These are phyloP conservation scores for Chaenocephalus aceratus DNA, from an alignment of 2,113 vertebrate genomes.

Conservation along the genomic window DNA sequence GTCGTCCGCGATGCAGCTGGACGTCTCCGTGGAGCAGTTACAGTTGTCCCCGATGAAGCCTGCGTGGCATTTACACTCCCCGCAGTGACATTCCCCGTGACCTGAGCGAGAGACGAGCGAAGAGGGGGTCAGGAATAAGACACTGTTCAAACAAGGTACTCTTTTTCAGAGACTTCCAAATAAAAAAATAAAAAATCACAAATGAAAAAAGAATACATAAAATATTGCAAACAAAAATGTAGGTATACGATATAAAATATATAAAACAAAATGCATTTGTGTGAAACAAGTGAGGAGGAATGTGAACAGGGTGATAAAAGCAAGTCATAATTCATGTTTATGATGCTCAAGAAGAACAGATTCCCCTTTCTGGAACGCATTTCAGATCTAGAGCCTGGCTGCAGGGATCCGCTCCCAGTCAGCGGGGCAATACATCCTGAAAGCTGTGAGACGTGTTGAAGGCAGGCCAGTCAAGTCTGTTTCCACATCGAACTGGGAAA, in stretches of 20 bases:
- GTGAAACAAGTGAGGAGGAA: no score
- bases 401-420: neutral
- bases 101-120: slow-evolving; percentile 77
- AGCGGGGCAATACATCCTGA: neutral
- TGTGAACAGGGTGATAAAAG: no score
- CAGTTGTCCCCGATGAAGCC: slow-evolving; percentile 96
- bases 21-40: slow-evolving; percentile 92
- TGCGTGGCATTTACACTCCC: slow-evolving; percentile 94
- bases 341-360: no score
- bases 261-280: no score
- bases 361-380: neutral
- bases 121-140: neutral
- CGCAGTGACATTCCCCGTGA: slow-evolving; percentile 96
- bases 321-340: neutral
- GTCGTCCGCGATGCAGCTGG: slow-evolving; percentile 85
- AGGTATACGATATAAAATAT: no score
- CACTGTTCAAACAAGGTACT: no score
- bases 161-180: no score
- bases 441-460: neutral
- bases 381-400: neutral
- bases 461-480: neutral
- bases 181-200: no score
- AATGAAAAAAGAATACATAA: no score
- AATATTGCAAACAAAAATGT: no score
- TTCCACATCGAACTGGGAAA: neutral